These are phyloP conservation scores for Brachionus rubens DNA, from an alignment of 1,140 invertebrate species.

Conservation along the genomic window DNA sequence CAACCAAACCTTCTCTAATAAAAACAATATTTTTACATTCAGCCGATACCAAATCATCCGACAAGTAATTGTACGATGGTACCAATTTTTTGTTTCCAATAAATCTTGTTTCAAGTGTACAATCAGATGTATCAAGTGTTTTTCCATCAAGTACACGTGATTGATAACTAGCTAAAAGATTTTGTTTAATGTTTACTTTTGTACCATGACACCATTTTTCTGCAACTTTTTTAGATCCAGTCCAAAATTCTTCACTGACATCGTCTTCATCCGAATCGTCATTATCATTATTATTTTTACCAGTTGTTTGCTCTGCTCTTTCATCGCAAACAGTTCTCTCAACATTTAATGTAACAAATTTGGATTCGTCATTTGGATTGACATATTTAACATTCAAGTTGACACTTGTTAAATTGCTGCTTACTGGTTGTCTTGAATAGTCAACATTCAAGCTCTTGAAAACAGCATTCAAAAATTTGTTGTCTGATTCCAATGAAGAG, in stretches of 20 bases:
- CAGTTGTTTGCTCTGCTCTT: background rate
- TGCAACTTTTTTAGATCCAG: background rate
- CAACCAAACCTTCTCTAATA: background rate
- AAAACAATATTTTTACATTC: conserved; percentile 2
- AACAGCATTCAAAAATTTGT: background rate
- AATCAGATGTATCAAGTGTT: conserved; percentile 1
- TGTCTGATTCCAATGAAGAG: background rate
- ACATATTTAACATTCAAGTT: background rate
- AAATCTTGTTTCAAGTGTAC: background rate
- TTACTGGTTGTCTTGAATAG: conserved; percentile 9
- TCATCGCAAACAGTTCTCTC: background rate
- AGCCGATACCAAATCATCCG: background rate
- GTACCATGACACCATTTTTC: background rate
- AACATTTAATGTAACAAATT: background rate
- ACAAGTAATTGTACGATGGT: background rate
- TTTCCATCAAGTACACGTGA: background rate
- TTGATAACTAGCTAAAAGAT: background rate
- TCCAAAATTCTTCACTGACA: background rate
- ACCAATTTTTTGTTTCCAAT: background rate
- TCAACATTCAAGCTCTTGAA: background rate
- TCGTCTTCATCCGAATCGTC: background rate
- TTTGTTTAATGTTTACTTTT: conserved; percentile 20
- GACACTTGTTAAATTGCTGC: background rate
- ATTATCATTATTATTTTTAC: background rate
- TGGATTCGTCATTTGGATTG: background rate